Evolutionary conservation across 2,113 vertebrate species (phyloP).

Genomic region (Acrocephalus kingi): DNA sequence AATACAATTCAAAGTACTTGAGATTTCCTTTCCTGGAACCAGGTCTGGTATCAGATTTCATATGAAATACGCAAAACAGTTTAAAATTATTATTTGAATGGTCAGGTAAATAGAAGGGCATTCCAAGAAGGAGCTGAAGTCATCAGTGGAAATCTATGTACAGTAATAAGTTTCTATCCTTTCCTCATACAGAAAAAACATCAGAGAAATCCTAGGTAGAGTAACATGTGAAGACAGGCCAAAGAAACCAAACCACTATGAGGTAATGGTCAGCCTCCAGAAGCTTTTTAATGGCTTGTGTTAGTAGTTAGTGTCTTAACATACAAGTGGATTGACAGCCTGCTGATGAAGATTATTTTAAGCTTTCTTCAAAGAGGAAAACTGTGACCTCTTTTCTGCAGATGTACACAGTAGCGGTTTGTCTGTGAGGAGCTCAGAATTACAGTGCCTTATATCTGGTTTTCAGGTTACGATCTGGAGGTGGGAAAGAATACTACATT

Average conservation of each 20-base stretch:
- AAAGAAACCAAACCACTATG: background rate
- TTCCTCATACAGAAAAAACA: background rate
- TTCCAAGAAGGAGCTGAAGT: background rate
- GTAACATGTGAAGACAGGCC: background rate
- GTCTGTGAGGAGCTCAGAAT: background rate
- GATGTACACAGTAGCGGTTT: background rate
- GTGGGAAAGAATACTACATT: background rate
- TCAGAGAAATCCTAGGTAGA: background rate
- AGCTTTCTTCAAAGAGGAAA: background rate
- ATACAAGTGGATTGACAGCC: background rate
- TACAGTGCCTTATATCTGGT: background rate
- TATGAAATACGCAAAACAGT: background rate
- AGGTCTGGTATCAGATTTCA: background rate
- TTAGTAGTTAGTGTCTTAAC: background rate
- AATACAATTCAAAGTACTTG: background rate
- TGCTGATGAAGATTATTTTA: background rate
- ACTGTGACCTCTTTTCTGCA: background rate
- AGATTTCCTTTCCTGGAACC: background rate
- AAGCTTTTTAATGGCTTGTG: background rate
- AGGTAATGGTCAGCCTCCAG: background rate
- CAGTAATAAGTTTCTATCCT: background rate
- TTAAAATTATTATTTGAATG: background rate
- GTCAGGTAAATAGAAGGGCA: background rate
- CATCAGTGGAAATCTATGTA: background rate
- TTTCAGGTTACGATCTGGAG: background rate